These are phyloP conservation scores for Scotopteryx bipunctaria DNA, from an alignment of 2,888 invertebrate species.

Conservation along the genomic window DNA sequence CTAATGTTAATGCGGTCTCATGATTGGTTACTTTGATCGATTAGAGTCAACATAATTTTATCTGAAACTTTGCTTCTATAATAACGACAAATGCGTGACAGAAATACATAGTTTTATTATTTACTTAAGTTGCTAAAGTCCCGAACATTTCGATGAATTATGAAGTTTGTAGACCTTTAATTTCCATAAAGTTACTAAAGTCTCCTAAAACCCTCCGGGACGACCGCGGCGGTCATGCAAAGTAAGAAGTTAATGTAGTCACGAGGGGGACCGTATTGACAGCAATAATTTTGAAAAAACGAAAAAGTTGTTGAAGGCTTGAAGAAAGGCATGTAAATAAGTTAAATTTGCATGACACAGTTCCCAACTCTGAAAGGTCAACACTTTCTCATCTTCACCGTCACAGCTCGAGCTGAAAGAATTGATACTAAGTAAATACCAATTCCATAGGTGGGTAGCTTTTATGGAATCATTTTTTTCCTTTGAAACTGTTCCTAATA, in stretches of 20 bases:
- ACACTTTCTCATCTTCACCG: slow-evolving; percentile 19
- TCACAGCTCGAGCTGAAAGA: background rate
- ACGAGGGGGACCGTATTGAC: slow-evolving; percentile 18
- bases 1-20: slow-evolving; percentile 10
- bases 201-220: slow-evolving; percentile 5
- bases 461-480: background rate
- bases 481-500: background rate
- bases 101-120: background rate
- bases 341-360: slow-evolving; percentile 66
- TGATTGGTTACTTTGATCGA: slow-evolving; percentile 19
- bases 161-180: slow-evolving; percentile 9
- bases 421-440: background rate
- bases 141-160: background rate
- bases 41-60: slow-evolving; percentile 19
- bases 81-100: slow-evolving; percentile 1
- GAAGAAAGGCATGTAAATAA: slow-evolving; percentile 65
- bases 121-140: background rate
- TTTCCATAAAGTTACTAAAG: slow-evolving; percentile 15
- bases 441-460: background rate
- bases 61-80: background rate
- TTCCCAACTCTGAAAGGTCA: slow-evolving; percentile 33
- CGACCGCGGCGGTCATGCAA: slow-evolving; percentile 4
- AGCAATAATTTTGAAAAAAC: slow-evolving; percentile 26
- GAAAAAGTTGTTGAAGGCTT: slow-evolving; percentile 42
- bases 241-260: slow-evolving; percentile 19